Base-by-base conservation (phyloP, 2,888 invertebrate genomes). In the Anoplius nigerrimus region DNA sequence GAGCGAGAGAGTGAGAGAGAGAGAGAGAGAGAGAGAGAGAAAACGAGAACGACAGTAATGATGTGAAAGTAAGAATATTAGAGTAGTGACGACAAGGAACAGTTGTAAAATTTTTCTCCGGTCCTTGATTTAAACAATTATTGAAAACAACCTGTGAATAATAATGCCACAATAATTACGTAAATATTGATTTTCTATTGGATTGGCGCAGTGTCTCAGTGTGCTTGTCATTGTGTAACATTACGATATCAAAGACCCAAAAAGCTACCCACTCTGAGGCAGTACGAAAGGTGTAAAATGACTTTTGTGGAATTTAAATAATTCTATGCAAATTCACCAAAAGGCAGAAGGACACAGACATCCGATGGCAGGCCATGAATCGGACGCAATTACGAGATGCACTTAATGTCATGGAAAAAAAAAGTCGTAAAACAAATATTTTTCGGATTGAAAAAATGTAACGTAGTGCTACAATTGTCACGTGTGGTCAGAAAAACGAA, bases 151-250 rank as follows among this genome's bases (percentile, higher is more conserved):
- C 54, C 61, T 71, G 69, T 72, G 73, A 77, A 75, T 75, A 76
- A 42, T 68, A 73, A 72, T 54, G 75, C 70, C 69, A 79, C 69
- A 80, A 78, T 73, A 80, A 78, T 71, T 71, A 78, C 64, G 55
- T 48, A 27, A 69, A 74, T 67, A 80, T 78, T 70, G 71, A 72
- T 76, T 79, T 76, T 72, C 67, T 77, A 78, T 81, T 74, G 72
- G 78, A 84, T 79, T 78, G 80, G 80, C 74, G 79, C 83, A 82
- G 76, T 84, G 83, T 84, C 80, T 85, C 80, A 80, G 73, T 85
- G 82, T 84, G 82, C 83, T 85, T 84, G 75, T 81, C 79, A 70
- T 79, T 76, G 73, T 77, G 66, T 75, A 72, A 75, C 55, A 57
- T 73, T 55, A 20, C 55, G 55, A 16, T n/a, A 57, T 57, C 53